These are phyloP conservation scores for Chionodraco myersi DNA, from an alignment of 2,113 vertebrate genomes.

Conservation along the genomic window DNA sequence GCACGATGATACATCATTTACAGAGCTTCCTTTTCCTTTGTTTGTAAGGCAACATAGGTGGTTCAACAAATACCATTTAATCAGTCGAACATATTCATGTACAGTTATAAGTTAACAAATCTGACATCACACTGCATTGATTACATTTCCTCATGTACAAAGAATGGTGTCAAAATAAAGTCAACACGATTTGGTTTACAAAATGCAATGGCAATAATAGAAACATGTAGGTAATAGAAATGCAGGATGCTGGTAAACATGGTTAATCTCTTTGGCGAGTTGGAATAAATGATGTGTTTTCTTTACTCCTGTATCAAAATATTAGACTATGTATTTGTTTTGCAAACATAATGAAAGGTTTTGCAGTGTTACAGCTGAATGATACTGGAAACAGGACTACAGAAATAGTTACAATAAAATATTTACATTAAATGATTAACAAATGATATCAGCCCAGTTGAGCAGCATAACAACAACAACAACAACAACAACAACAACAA, in stretches of 20 bases:
- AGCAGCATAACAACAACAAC: constrained; percentile 33
- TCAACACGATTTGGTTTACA: constrained; percentile 28
- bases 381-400: constrained; percentile 7
- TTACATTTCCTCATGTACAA: constrained; percentile 45
- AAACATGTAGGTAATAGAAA: constrained; percentile 38
- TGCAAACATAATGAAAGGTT: neutral
- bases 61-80: constrained; percentile 39
- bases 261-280: constrained; percentile 71
- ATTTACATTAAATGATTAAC: constrained; percentile 42
- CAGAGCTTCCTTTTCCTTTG: constrained; percentile 45
- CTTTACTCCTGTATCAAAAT: constrained; percentile 32
- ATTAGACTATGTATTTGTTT: constrained; percentile 9
- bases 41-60: constrained; percentile 78
- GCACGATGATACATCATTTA: constrained; percentile 53
- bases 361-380: constrained; percentile 2
- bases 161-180: constrained; percentile 38
- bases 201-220: constrained; percentile 44
- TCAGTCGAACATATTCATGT: constrained; percentile 31
- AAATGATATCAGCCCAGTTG: constrained; percentile 10
- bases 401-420: constrained; percentile 12
- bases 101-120: constrained; percentile 34
- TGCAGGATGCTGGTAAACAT: constrained; percentile 52
- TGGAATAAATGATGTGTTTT: constrained; percentile 35
- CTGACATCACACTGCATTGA: constrained; percentile 36
- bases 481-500: neutral